phyloP scores from a whole-genome alignment of 1,140 invertebrate species.

The Drosophila kikkawai region DNA sequence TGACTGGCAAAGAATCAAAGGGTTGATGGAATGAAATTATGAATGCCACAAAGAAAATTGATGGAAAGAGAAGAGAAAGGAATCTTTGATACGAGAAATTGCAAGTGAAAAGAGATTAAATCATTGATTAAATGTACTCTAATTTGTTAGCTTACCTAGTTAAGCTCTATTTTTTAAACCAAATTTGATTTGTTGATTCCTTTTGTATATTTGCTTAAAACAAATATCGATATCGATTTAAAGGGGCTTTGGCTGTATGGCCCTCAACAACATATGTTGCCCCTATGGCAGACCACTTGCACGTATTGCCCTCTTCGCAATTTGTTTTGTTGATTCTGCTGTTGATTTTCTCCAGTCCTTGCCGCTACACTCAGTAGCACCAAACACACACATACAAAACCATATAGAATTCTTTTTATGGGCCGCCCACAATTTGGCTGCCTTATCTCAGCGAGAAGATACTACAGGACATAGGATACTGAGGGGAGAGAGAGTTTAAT shows the following conservation, averaged over 20 bases:
- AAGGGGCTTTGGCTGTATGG: no score
- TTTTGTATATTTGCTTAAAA: background rate
- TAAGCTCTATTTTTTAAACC: background rate
- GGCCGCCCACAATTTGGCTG: conserved; percentile 32
- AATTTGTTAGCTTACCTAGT: no score
- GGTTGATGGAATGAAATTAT: conserved; percentile 22
- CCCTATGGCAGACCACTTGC: conserved; percentile 18
- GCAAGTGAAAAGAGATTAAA: background rate
- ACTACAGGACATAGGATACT: background rate
- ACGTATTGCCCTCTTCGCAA: conserved; percentile 37
- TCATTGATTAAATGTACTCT: no score
- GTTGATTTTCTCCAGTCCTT: conserved; percentile 42
- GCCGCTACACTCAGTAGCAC: conserved; percentile 1
- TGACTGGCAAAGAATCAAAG: conserved; percentile 28
- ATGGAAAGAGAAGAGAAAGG: background rate
- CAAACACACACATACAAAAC: conserved; percentile 6
- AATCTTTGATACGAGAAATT: background rate
- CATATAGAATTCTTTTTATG: conserved; percentile 28
- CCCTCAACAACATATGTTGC: conserved; percentile 36
- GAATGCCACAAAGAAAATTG: background rate
- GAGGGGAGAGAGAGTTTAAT: conserved; percentile 66
- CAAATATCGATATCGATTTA: conserved; percentile 32
- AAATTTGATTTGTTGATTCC: background rate
- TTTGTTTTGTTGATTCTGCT: conserved; percentile 60
- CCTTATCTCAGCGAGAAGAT: conserved; percentile 17